Percentiles rank a stretch among this genome's conserved stretches.
phyloP scores from a whole-genome alignment of 2,888 invertebrate species.

The Ormyrus thymus region DNA sequence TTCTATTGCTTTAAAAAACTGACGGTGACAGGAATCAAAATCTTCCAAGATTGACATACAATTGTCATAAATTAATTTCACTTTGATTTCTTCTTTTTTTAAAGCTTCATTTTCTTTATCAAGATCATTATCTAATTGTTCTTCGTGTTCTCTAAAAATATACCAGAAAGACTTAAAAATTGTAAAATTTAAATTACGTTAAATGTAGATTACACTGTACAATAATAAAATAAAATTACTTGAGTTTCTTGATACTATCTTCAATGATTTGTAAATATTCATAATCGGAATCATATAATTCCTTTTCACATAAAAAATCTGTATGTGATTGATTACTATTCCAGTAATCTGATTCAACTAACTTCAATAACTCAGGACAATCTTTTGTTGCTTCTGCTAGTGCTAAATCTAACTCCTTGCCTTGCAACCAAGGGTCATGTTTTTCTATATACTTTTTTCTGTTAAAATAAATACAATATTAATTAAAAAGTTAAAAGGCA shows the following conservation, averaged over 20 bases:
- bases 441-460: slow-evolving; percentile 65
- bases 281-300: slow-evolving; percentile 62
- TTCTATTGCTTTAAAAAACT: slow-evolving; percentile 63
- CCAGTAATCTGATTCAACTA: slow-evolving; percentile 58
- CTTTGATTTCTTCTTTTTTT: slow-evolving; percentile 61
- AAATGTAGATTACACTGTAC: too few relatives aligned
- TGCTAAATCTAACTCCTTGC: slow-evolving; percentile 64
- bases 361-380: slow-evolving; percentile 65
- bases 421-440: slow-evolving; percentile 64
- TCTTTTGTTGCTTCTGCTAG: slow-evolving; percentile 63
- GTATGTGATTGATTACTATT: slow-evolving; percentile 55
- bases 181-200: background rate
- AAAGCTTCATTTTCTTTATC: slow-evolving; percentile 58
- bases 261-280: slow-evolving; percentile 63
- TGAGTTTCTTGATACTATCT: slow-evolving; percentile 62
- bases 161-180: slow-evolving; percentile 14
- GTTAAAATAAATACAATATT: slow-evolving; percentile 20
- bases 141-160: slow-evolving; percentile 60
- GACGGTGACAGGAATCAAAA: slow-evolving; percentile 60
- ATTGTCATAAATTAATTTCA: slow-evolving; percentile 60
- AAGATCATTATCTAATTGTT: slow-evolving; percentile 60
- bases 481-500: slow-evolving; percentile 34
- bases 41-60: slow-evolving; percentile 60
- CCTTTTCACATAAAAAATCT: slow-evolving; percentile 61
- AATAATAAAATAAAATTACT: slow-evolving; percentile 59